A percentile compares a stretch with the other conserved stretches of the same genome.
Evolutionary conservation across 2,797 vertebrate species (phyloP).

Genomic region (Mus minutoides): DNA sequence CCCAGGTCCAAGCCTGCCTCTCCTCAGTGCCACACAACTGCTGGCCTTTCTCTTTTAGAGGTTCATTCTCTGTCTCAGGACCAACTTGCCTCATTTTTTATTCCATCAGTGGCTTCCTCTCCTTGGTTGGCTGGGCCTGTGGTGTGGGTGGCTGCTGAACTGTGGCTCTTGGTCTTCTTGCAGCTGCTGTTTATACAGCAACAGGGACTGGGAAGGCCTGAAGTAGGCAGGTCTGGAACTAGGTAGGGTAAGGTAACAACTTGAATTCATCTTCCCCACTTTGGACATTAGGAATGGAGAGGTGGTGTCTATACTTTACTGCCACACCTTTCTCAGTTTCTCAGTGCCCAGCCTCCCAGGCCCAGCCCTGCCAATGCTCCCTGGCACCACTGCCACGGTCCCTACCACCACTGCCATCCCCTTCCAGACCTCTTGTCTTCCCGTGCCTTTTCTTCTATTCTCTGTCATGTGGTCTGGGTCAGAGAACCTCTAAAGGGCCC

Average conservation of each 20-base stretch:
- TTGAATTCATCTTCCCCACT: not conserved
- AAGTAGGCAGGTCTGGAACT: not conserved
- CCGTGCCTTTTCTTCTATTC: not conserved
- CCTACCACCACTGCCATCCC: not conserved
- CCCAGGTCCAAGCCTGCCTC: not conserved
- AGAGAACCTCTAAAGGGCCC: not conserved
- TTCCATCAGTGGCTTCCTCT: not conserved
- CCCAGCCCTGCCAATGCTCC: not conserved
- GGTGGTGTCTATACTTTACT: not conserved
- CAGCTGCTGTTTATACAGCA: conserved; percentile 46
- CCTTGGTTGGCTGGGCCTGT: not conserved
- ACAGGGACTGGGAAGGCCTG: not conserved
- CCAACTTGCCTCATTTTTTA: not conserved
- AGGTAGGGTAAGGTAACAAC: fast-evolving
- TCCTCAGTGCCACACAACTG: not conserved
- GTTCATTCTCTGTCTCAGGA: not conserved
- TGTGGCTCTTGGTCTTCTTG: not conserved
- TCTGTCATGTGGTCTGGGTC: not conserved
- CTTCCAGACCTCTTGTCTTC: not conserved
- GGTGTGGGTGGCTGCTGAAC: conserved; percentile 24
- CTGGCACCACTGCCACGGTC: conserved; percentile 28
- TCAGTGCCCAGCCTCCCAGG: not conserved
- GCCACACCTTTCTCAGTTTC: not conserved
- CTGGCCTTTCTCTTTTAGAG: not conserved
- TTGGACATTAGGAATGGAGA: not conserved